Conservation (phyloP, 2,113 vertebrate genomes). For the Chionomys nivalis region DNA sequence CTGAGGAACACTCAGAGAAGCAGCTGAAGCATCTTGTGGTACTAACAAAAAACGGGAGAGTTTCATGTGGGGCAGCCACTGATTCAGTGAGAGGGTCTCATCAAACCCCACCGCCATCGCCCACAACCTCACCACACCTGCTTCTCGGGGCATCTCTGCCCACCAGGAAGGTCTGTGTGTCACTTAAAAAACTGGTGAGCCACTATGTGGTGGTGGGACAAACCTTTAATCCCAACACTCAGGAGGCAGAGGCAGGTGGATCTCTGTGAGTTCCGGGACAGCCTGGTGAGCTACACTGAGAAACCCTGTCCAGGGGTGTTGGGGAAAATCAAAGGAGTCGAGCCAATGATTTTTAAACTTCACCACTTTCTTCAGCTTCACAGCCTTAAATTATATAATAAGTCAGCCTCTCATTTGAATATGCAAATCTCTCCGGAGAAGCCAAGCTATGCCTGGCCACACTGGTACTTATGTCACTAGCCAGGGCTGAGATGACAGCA, state of each 20-base stretch:
- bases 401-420: constrained; percentile 32
- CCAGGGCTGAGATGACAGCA: background rate
- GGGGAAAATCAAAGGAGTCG: constrained; percentile 11
- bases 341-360: constrained; percentile 49
- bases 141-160: background rate
- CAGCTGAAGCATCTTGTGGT: constrained; percentile 56
- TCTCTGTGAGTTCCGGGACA: background rate
- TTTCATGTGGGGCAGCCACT: constrained; percentile 64
- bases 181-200: constrained; percentile 30
- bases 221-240: background rate
- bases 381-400: constrained; percentile 59
- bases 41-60: constrained; percentile 65
- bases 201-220: background rate
- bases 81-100: constrained; percentile 67
- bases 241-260: background rate
- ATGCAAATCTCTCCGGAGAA: constrained; percentile 56
- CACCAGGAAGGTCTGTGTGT: constrained; percentile 6
- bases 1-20: constrained; percentile 60
- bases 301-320: background rate
- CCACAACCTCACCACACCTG: constrained; percentile 55
- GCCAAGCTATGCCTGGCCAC: background rate
- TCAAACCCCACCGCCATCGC: background rate
- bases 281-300: background rate
- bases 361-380: constrained; percentile 63
- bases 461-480: fast-evolving